A percentile compares a stretch with the other conserved stretches of the same genome.
Conservation (phyloP, 2,797 vertebrate species). For the Lycodopsis pacificus region DNA sequence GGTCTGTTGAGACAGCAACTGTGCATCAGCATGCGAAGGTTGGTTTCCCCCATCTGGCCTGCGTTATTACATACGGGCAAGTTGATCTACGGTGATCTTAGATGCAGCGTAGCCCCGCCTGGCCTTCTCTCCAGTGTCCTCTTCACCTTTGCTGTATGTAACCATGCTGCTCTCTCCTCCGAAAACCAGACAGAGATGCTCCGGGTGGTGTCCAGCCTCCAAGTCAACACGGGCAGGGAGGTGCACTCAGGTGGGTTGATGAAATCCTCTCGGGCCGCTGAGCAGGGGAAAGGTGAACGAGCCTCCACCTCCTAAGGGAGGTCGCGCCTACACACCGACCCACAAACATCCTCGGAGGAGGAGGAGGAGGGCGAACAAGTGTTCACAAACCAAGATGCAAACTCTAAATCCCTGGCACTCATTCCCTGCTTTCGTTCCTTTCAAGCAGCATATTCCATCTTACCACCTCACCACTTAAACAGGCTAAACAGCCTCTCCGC, state of each 20-base stretch:
- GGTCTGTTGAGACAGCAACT: constrained; percentile 46
- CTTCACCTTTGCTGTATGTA: constrained; percentile 36
- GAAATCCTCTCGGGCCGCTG: constrained; percentile 55
- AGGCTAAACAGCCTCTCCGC: constrained; percentile 39
- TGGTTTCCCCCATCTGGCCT: constrained; percentile 63
- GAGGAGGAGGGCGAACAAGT: neutral
- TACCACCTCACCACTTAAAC: constrained; percentile 37
- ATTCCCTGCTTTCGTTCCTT: constrained; percentile 16
- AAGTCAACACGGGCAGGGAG: constrained; percentile 50
- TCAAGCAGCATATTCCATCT: constrained; percentile 21
- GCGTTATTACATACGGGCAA: constrained; percentile 51
- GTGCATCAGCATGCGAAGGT: constrained; percentile 64
- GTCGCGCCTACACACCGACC: neutral
- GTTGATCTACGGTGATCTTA: constrained; percentile 49
- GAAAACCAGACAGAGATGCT: constrained; percentile 16
- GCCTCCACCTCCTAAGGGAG: constrained; percentile 15
- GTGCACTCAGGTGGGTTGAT: constrained; percentile 63
- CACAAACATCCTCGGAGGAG: neutral
- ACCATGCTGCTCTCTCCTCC: constrained; percentile 11
- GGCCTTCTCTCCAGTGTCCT: constrained; percentile 43
- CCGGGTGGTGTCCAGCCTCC: constrained; percentile 33
- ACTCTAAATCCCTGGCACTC: neutral
- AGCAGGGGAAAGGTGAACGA: constrained; percentile 45
- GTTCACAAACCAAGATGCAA: constrained; percentile 26
- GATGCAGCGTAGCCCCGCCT: constrained; percentile 26